Evolutionary conservation across 2,888 invertebrate species (phyloP).

Genomic region (Caenorhabditis sp.): DNA sequence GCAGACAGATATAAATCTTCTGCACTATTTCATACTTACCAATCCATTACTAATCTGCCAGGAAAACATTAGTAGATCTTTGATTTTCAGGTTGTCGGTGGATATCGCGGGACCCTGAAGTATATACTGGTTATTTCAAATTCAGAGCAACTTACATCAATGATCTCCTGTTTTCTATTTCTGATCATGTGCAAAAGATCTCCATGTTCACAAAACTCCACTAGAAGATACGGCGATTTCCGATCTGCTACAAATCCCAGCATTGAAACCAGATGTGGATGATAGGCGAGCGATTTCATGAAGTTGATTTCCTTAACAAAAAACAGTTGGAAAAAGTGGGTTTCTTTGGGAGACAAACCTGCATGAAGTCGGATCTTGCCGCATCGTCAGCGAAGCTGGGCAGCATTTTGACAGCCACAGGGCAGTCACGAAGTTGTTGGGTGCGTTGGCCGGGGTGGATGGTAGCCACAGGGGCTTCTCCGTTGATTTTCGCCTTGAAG

Average conservation of each 20-base stretch:
- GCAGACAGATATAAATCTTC: slow-evolving; percentile 1
- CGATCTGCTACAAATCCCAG: slow-evolving; percentile 77
- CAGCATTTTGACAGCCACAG: slow-evolving; percentile 79
- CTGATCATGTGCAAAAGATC: slow-evolving; percentile 79
- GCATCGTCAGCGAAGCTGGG: slow-evolving; percentile 80
- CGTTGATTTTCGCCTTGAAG: slow-evolving; percentile 76
- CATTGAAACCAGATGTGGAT: slow-evolving; percentile 80
- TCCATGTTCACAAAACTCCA: slow-evolving; percentile 78
- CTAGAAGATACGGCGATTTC: slow-evolving; percentile 75
- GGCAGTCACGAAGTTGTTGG: slow-evolving; percentile 70
- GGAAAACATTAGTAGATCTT: slow-evolving; percentile 77
- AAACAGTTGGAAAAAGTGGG: not conserved
- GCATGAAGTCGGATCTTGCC: slow-evolving; percentile 78
- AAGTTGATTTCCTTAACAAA: slow-evolving; percentile 78
- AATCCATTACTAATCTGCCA: slow-evolving; percentile 81
- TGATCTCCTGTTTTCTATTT: slow-evolving; percentile 68
- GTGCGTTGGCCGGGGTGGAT: slow-evolving; percentile 72
- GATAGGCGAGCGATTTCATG: slow-evolving; percentile 81
- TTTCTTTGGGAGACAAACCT: slow-evolving; percentile 60
- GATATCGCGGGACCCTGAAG: slow-evolving; percentile 50
- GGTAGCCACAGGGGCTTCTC: slow-evolving; percentile 74
- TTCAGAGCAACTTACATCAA: slow-evolving; percentile 39
- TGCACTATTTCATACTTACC: slow-evolving; percentile 61
- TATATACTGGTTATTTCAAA: not conserved
- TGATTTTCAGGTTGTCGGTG: slow-evolving; percentile 72